These are phyloP conservation scores for Mimachlamys varia DNA, from an alignment of 2,888 invertebrate species.

Conservation along the genomic window DNA sequence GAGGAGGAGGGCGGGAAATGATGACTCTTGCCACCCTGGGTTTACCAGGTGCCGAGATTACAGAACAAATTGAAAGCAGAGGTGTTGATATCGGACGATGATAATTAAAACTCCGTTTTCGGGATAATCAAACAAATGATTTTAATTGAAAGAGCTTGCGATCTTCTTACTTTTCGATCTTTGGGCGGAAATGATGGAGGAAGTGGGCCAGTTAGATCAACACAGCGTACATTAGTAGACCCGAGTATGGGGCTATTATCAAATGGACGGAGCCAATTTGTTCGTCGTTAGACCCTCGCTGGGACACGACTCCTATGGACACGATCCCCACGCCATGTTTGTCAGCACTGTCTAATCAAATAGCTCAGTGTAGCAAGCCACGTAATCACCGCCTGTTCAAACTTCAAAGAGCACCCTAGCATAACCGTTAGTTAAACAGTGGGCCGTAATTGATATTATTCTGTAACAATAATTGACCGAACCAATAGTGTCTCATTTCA, in stretches of 20 bases:
- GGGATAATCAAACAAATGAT: slow-evolving; percentile 27
- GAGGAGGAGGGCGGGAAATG: not conserved
- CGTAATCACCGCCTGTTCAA: slow-evolving; percentile 11
- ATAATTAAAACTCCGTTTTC: slow-evolving; percentile 21
- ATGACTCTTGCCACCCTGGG: not conserved
- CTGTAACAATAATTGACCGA: slow-evolving; percentile 47
- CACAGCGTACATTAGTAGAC: slow-evolving; percentile 48
- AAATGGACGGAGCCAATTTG: slow-evolving; percentile 44
- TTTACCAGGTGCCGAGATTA: slow-evolving; percentile 1
- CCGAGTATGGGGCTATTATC: slow-evolving; percentile 41
- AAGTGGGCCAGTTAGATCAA: slow-evolving; percentile 48
- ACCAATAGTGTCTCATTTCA: slow-evolving; percentile 38
- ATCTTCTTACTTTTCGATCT: slow-evolving; percentile 32
- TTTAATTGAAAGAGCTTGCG: slow-evolving; percentile 34
- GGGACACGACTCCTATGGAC: not conserved
- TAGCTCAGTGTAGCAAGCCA: slow-evolving; percentile 16
- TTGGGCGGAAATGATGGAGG: slow-evolving; percentile 49
- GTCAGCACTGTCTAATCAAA: not conserved
- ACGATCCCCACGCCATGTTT: not conserved
- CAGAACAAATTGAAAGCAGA: not conserved
- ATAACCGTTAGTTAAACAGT: slow-evolving; percentile 8
- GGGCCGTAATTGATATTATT: slow-evolving; percentile 48
- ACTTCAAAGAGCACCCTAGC: slow-evolving; percentile 9
- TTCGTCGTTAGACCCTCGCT: not conserved
- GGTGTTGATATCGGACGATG: slow-evolving; percentile 13